These are phyloP conservation scores for Oscheius sp. DNA, from an alignment of 1,140 invertebrate species.

Conservation along the genomic window DNA sequence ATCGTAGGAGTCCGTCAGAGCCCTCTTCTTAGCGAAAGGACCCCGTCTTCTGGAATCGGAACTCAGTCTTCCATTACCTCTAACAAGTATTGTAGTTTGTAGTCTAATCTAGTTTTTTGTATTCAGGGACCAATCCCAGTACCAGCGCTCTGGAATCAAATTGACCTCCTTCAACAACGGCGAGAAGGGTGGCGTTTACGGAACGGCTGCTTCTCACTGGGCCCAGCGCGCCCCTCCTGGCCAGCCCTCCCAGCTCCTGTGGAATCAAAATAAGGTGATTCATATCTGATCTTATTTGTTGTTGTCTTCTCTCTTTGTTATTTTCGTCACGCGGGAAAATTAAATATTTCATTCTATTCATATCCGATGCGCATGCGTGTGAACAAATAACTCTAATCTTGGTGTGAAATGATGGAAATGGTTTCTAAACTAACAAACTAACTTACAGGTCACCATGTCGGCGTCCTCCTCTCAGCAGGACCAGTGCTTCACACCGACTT, in stretches of 20 bases:
- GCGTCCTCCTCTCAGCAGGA: constrained; percentile 36
- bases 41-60: constrained; percentile 1
- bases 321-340: neutral
- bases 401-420: neutral
- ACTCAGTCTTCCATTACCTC: neutral
- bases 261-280: constrained; percentile 6
- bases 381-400: neutral
- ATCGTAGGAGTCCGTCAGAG: constrained; percentile 5
- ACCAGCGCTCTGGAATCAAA: constrained; percentile 25
- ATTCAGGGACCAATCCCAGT: constrained; percentile 30
- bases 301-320: neutral
- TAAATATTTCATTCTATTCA: neutral
- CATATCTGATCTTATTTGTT: neutral
- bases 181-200: constrained; percentile 20
- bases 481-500: constrained; percentile 43
- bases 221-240: constrained; percentile 23
- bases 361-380: neutral
- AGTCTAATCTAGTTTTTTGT: neutral
- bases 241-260: constrained; percentile 13
- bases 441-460: constrained; percentile 22
- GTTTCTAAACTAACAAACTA: constrained; percentile 15
- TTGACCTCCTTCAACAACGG: constrained; percentile 30
- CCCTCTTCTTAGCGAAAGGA: constrained; percentile 9
- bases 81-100: neutral
- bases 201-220: constrained; percentile 28